phyloP scores from a whole-genome alignment of 2,113 vertebrate genomes.

The Hippolais icterina region DNA sequence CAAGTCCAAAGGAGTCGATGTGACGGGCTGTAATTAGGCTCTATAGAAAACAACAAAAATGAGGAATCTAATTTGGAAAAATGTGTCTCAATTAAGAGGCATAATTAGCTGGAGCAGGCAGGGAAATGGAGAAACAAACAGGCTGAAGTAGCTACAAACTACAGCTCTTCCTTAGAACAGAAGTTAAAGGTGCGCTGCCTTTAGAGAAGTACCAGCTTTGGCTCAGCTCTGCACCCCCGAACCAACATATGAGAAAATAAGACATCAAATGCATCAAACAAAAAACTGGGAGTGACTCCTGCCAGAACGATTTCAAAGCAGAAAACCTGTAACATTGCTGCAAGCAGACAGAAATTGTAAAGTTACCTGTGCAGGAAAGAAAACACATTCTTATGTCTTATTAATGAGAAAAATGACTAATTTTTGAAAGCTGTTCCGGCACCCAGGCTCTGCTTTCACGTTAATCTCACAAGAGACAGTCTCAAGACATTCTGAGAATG shows the following conservation, averaged over 20 bases:
- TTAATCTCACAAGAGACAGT: neutral
- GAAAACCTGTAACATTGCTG: neutral
- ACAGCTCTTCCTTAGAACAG: neutral
- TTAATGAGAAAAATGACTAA: neutral
- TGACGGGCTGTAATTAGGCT: neutral
- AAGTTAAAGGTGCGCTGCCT: neutral
- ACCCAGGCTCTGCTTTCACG: neutral
- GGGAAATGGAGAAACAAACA: neutral
- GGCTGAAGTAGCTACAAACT: neutral
- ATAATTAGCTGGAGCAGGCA: neutral
- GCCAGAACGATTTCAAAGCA: neutral
- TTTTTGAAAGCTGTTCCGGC: neutral
- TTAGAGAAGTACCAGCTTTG: neutral
- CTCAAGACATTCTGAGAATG: neutral
- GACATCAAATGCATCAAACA: neutral
- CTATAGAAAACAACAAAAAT: neutral
- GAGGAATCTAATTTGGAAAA: conserved; percentile 7
- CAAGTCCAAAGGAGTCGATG: neutral
- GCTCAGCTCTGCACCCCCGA: neutral
- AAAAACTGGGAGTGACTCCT: neutral
- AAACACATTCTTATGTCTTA: neutral
- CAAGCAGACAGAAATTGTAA: neutral
- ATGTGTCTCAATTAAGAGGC: neutral
- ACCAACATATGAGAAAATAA: neutral
- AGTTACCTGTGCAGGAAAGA: neutral